Conservation (phyloP, 2,113 vertebrate species). For the Scortum barcoo region DNA sequence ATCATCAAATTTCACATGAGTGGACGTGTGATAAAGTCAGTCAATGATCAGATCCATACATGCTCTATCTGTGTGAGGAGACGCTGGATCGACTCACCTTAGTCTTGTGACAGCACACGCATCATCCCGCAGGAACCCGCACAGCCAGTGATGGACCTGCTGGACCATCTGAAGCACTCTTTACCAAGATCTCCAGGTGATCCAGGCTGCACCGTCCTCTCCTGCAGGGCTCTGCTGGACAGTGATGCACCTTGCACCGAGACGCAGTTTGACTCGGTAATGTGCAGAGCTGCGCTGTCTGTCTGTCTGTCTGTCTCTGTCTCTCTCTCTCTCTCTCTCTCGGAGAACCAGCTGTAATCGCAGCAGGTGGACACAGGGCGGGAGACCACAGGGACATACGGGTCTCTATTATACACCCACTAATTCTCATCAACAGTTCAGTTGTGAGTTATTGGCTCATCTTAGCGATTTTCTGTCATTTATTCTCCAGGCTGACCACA, state of each 20-base stretch:
- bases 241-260: background rate
- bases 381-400: background rate
- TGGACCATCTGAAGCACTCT: too few relatives aligned
- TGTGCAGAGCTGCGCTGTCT: background rate
- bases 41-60: background rate
- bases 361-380: slow-evolving; percentile 11
- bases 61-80: background rate
- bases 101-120: background rate
- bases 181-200: background rate
- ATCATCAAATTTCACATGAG: background rate
- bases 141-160: too few relatives aligned
- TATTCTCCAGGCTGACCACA: background rate
- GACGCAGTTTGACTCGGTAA: background rate
- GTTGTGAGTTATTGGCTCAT: background rate
- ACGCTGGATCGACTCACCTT: background rate
- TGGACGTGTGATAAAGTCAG: background rate
- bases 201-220: background rate
- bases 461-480: background rate
- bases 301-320: background rate
- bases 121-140: background rate
- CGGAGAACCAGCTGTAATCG: background rate
- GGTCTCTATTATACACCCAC: background rate
- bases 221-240: background rate
- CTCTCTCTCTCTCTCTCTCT: background rate
- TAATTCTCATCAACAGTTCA: background rate